A percentile compares a stretch with the other conserved stretches of the same genome.
These are phyloP conservation scores for Melieria crassipennis DNA, from an alignment of 2,888 invertebrate genomes.

Conservation along the genomic window DNA sequence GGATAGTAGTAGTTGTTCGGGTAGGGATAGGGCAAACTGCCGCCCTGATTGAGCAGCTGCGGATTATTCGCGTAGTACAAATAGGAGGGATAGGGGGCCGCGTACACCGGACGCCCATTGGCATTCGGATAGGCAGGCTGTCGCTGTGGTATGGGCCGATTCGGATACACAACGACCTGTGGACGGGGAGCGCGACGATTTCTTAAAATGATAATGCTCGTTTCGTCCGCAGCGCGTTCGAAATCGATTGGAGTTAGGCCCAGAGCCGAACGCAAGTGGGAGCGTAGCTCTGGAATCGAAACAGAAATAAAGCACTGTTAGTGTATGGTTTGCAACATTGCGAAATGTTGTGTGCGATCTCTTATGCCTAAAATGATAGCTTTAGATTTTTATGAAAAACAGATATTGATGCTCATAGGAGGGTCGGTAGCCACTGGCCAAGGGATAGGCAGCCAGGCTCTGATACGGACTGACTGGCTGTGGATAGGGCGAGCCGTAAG, in stretches of 20 bases:
- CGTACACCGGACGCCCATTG: neutral
- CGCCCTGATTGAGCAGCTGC: slow-evolving; percentile 3
- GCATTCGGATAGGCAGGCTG: neutral
- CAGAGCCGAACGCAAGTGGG: neutral
- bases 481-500: neutral
- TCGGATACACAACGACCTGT: neutral
- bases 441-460: slow-evolving; percentile 5
- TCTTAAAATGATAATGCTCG: slow-evolving; percentile 4
- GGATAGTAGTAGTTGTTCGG: neutral
- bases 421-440: slow-evolving; percentile 11
- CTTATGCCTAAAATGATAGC: neutral
- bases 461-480: neutral
- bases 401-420: slow-evolving; percentile 34
- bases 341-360: neutral
- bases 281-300: slow-evolving; percentile 10
- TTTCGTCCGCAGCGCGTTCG: slow-evolving; percentile 8
- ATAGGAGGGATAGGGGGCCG: slow-evolving; percentile 1
- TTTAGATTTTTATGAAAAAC: slow-evolving; percentile 34
- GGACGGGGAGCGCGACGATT: slow-evolving; percentile 14
- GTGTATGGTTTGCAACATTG: neutral
- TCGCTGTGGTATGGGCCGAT: neutral
- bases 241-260: neutral
- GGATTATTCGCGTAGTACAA: slow-evolving; percentile 14
- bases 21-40: neutral
- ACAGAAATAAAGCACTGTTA: slow-evolving; percentile 1